Evolutionary conservation across 2,888 invertebrate genomes (phyloP).

Genomic region (Criorhina ranunculi): DNA sequence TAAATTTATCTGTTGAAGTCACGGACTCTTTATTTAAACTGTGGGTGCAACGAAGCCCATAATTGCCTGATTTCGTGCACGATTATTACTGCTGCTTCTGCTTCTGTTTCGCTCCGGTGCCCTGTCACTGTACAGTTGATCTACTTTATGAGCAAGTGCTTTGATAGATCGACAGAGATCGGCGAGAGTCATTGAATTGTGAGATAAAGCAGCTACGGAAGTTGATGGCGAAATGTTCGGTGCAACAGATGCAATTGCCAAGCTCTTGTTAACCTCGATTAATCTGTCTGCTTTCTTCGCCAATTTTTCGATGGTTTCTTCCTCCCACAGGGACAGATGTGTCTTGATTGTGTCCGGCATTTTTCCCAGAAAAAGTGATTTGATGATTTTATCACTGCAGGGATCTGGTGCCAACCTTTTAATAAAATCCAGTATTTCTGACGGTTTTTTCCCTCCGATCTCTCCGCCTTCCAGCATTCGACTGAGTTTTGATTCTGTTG

Average conservation of each 20-base stretch:
- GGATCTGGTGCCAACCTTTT: conserved; percentile 64
- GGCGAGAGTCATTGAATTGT: neutral
- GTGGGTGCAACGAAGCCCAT: no score
- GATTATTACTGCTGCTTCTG: neutral
- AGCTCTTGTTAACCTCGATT: no score
- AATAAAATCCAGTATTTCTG: conserved; percentile 60
- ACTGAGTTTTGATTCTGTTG: conserved; percentile 62
- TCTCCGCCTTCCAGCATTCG: conserved; percentile 62
- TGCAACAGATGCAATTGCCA: conserved; percentile 1
- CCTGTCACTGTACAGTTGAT: neutral
- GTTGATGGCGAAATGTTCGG: neutral
- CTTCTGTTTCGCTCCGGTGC: neutral
- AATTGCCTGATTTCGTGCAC: neutral
- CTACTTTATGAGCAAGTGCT: conserved; percentile 6
- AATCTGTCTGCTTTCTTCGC: conserved; percentile 65
- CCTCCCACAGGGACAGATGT: conserved; percentile 46
- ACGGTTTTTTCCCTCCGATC: conserved; percentile 63
- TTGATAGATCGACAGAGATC: neutral
- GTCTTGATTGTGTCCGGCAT: conserved; percentile 62
- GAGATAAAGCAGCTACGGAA: conserved; percentile 4
- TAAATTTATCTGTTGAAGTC: no score
- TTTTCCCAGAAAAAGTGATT: conserved; percentile 62
- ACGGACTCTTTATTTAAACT: no score
- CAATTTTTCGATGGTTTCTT: conserved; percentile 55
- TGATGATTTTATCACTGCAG: conserved; percentile 58